A percentile compares a stretch with the other conserved stretches of the same genome.
Evolutionary conservation across 1,140 invertebrate species (phyloP).

Genomic region (Pseudachorutes palmiensis): DNA sequence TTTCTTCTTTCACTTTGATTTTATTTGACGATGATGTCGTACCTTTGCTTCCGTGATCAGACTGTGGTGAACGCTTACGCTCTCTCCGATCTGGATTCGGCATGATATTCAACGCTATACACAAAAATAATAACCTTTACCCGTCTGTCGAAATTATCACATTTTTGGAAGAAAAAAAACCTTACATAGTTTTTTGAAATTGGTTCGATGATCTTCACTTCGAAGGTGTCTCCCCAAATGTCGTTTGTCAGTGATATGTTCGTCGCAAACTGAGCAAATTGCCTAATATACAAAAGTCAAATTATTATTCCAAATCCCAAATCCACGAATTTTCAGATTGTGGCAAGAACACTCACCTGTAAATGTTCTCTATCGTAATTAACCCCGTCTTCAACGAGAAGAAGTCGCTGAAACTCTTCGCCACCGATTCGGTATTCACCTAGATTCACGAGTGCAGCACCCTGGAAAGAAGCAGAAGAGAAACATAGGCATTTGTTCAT

Average conservation of each 20-base stretch:
- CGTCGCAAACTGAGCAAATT: conserved; percentile 26
- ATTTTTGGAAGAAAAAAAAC: too few relatives aligned
- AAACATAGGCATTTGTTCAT: not conserved
- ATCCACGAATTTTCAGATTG: too few relatives aligned
- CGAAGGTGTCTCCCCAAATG: conserved; percentile 22
- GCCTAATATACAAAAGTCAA: conserved; percentile 23
- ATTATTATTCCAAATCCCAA: too few relatives aligned
- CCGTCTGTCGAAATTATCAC: too few relatives aligned
- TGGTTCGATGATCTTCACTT: conserved; percentile 20
- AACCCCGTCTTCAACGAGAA: conserved; percentile 25
- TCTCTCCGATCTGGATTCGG: not conserved
- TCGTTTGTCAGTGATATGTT: conserved; percentile 18
- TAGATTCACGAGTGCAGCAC: conserved; percentile 16
- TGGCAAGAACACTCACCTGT: conserved; percentile 25
- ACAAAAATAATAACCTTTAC: not conserved
- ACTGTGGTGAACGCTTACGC: not conserved
- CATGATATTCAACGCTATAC: not conserved
- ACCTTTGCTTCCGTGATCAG: not conserved
- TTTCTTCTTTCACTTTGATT: too few relatives aligned
- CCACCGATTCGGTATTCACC: conserved; percentile 13
- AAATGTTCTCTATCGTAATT: conserved; percentile 28
- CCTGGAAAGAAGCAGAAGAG: conserved; percentile 24
- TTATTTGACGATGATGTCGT: too few relatives aligned
- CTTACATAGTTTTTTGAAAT: conserved; percentile 30
- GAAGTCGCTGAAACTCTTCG: conserved; percentile 20